Evolutionary conservation across 2,113 vertebrate genomes (phyloP).

Genomic region (Pavo muticus): DNA sequence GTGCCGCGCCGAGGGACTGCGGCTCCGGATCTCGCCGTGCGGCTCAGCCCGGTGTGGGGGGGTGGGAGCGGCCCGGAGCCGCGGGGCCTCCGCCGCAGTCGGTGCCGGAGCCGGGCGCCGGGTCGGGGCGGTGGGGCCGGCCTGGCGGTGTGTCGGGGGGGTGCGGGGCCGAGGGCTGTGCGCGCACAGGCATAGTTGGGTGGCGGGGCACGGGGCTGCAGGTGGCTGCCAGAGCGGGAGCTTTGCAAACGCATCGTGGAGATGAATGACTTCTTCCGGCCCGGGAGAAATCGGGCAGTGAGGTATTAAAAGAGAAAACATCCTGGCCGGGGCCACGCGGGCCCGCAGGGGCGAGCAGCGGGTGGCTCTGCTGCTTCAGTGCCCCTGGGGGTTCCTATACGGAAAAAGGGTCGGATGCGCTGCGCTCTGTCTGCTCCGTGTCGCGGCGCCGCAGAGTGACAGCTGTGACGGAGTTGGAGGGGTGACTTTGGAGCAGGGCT

Average conservation of each 20-base stretch:
- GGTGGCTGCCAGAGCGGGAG: accelerated
- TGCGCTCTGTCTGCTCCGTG: accelerated
- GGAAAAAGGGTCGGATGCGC: neutral
- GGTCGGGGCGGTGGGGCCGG: too few species aligned
- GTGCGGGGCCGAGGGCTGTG: too few species aligned
- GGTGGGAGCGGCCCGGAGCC: too few species aligned
- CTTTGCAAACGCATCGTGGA: neutral
- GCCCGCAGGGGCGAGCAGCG: accelerated
- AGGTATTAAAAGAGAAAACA: neutral
- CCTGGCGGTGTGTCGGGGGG: too few species aligned
- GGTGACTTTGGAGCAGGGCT: neutral
- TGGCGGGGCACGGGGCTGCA: accelerated
- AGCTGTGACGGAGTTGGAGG: neutral
- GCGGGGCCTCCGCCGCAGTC: too few species aligned
- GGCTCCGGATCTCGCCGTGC: neutral
- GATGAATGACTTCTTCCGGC: neutral
- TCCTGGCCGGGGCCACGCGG: neutral
- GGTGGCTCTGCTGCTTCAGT: accelerated
- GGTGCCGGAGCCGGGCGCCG: too few species aligned
- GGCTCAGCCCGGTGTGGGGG: too few species aligned
- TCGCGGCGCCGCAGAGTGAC: accelerated
- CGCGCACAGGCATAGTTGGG: neutral
- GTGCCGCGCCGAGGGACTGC: too few species aligned
- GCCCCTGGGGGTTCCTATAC: accelerated
- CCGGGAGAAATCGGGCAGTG: neutral